Percentiles rank a stretch among this genome's conserved stretches.
Conservation (phyloP, 2,113 vertebrate genomes). For the Lycaon pictus region DNA sequence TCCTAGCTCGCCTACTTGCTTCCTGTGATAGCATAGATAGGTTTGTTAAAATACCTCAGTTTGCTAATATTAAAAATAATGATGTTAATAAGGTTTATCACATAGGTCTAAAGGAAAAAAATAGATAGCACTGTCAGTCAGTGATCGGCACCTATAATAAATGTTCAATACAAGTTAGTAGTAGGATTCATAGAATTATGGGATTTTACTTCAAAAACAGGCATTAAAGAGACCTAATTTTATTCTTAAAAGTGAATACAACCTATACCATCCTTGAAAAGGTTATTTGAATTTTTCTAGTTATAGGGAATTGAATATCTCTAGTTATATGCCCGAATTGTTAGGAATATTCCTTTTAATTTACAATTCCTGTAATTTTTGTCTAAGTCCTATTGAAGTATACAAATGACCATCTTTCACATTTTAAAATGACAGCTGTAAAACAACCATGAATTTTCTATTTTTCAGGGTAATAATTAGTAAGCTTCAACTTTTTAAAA, state of each 20-base stretch:
- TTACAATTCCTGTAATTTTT: background rate
- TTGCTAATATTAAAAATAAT: background rate
- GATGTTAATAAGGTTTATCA: background rate
- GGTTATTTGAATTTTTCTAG: background rate
- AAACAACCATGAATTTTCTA: background rate
- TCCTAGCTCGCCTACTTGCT: background rate
- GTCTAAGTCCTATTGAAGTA: background rate
- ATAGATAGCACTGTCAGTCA: background rate
- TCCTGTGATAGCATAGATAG: background rate
- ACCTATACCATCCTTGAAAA: background rate
- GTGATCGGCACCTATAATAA: background rate
- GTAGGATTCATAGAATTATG: background rate
- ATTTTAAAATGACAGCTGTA: background rate
- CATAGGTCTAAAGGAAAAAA: background rate
- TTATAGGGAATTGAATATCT: background rate
- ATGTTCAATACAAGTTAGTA: background rate
- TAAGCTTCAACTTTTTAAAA: background rate
- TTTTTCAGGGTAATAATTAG: background rate
- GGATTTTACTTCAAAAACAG: background rate
- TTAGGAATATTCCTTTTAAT: background rate
- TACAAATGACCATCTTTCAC: background rate
- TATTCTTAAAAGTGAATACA: background rate
- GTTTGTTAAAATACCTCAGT: background rate
- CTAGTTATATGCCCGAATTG: background rate
- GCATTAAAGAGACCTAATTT: background rate